A percentile compares a stretch with the other conserved stretches of the same genome.
Evolutionary conservation across 2,113 vertebrate species (phyloP).

Genomic region (Lycaon pictus): DNA sequence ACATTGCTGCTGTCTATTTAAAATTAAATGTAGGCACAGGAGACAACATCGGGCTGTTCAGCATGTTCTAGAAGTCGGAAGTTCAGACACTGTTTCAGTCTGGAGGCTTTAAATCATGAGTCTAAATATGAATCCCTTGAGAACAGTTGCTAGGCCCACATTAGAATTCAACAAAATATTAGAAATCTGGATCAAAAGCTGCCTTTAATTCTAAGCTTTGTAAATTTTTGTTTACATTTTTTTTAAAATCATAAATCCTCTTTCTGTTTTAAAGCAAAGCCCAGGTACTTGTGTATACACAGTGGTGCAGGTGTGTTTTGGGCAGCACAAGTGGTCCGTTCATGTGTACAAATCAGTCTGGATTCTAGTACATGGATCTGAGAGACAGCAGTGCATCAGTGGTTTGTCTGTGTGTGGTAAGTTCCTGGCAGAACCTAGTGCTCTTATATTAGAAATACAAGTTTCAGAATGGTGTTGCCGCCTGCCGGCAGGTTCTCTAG

Average conservation of each 20-base stretch:
- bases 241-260: slow-evolving; percentile 50
- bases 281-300: slow-evolving; percentile 85
- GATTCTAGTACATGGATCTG: slow-evolving; percentile 81
- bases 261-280: slow-evolving; percentile 74
- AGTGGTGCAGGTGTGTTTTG: slow-evolving; percentile 76
- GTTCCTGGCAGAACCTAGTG: slow-evolving; percentile 70
- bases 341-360: slow-evolving; percentile 77
- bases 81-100: slow-evolving; percentile 79
- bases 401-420: slow-evolving; percentile 76
- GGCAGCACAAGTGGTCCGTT: slow-evolving; percentile 79
- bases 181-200: slow-evolving; percentile 83
- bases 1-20: slow-evolving; percentile 84
- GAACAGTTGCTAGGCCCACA: slow-evolving; percentile 64
- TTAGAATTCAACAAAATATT: slow-evolving; percentile 79
- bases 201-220: slow-evolving; percentile 84
- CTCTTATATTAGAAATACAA: slow-evolving; percentile 75
- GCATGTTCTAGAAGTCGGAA: slow-evolving; percentile 69
- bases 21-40: slow-evolving; percentile 76
- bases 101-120: slow-evolving; percentile 81
- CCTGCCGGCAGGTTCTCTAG: slow-evolving; percentile 84
- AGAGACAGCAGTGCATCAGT: slow-evolving; percentile 76
- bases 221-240: slow-evolving; percentile 68
- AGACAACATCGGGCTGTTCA: slow-evolving; percentile 71
- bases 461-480: slow-evolving; percentile 78
- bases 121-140: slow-evolving; percentile 75